Base-by-base conservation (phyloP, 2,113 vertebrate species). In the Syngnathus scovelli region DNA sequence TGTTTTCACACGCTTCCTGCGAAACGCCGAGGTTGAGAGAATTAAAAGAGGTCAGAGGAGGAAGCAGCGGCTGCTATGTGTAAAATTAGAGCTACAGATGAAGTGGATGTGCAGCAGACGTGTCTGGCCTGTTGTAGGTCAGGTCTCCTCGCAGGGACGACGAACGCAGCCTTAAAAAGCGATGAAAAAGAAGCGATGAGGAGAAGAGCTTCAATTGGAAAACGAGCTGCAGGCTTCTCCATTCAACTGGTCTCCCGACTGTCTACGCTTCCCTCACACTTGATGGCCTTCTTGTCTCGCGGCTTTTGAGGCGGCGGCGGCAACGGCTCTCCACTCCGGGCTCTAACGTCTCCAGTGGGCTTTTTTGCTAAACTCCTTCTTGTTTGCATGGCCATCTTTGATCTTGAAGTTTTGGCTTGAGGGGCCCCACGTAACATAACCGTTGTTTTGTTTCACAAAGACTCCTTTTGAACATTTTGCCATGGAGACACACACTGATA, bases 21-120 rank as follows among this genome's bases (percentile, higher is more conserved):
- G 76, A 77, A 78, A 82, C 71, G 74, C 72, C 9, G 78, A 88
- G 84, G 80, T 79, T 81, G 75, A 88, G 83, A 66, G 79, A 88
- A 86, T 89, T 85, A 91, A 91, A 90, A 87, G 89, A 90, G 91
- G 90, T 92, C 89, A 90, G 81, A 83, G 67, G 78, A 81, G 87
- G 77, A 90, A 86, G 85, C 79, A 77, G 77, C 76, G 85, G 78
- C 88, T 83, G 87, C 78, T 86, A 87, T 89, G 81, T 86, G 73
- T 82, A 84, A 91, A 91, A 90, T 91, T 79, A 87, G 81, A 85
- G 70, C 67, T 66, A 36, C 18, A 52, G 41, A 9, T 67, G 36
- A 64, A n/a, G 44, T 16, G 6, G 0, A 41, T 52, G 19, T 27
- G 63, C 43, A n/a, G 74, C 75, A 89, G 82, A 89, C 69, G 79